Conservation (phyloP, 2,113 vertebrate genomes). For the Peucedramus taeniatus region DNA sequence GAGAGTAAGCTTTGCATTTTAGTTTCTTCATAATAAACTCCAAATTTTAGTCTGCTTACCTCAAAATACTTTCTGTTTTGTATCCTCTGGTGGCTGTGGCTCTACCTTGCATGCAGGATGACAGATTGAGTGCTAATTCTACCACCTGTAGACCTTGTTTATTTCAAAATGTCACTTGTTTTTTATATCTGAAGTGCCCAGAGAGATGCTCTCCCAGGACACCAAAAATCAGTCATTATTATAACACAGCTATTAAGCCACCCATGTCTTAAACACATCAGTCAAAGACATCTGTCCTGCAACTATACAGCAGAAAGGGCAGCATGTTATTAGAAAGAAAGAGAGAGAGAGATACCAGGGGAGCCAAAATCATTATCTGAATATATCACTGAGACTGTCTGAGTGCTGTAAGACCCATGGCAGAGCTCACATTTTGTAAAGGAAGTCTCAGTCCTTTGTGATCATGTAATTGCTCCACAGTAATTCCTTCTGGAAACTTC, state of each 20-base stretch:
- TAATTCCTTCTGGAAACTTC: not conserved
- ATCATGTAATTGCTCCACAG: not conserved
- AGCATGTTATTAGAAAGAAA: not conserved
- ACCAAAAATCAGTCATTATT: constrained; percentile 33
- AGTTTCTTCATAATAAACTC: not conserved
- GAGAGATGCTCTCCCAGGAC: constrained; percentile 18
- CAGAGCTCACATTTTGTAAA: not conserved
- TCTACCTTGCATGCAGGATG: not conserved
- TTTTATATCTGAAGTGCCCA: constrained; percentile 14
- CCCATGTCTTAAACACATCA: constrained; percentile 31
- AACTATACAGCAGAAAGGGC: constrained; percentile 6
- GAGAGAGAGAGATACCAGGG: not conserved
- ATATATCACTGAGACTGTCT: not conserved
- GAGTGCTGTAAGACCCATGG: not conserved
- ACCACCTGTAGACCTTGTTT: constrained; percentile 55
- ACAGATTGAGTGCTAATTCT: constrained; percentile 59
- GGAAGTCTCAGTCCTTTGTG: not conserved
- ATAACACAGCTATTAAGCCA: constrained; percentile 16
- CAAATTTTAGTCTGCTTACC: not conserved
- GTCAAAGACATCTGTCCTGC: constrained; percentile 23
- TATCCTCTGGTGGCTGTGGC: not conserved
- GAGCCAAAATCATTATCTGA: constrained; percentile 28
- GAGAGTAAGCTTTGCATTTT: not conserved
- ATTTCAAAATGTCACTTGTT: constrained; percentile 56
- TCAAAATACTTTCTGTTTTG: not conserved